These are phyloP conservation scores for Cerastis rubricosa DNA, from an alignment of 2,888 invertebrate genomes.

Conservation along the genomic window DNA sequence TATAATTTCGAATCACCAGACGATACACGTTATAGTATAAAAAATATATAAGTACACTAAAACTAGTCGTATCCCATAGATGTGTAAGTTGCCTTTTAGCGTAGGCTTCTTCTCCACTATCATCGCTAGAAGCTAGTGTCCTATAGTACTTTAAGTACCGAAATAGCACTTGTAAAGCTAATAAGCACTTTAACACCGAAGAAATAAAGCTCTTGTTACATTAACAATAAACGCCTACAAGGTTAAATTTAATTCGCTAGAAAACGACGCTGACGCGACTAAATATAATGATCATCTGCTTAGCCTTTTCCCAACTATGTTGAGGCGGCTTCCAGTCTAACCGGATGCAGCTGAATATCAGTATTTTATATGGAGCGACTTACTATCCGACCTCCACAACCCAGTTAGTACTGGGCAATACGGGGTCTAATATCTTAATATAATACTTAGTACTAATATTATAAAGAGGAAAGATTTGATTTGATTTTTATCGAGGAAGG, in stretches of 20 bases:
- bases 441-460: too few relatives aligned
- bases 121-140: slow-evolving; percentile 63
- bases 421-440: too few relatives aligned
- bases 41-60: slow-evolving; percentile 45
- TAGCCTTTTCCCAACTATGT: neutral
- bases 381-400: neutral
- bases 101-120: slow-evolving; percentile 61
- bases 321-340: neutral
- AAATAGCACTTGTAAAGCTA: slow-evolving; percentile 26
- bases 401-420: neutral
- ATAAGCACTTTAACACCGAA: slow-evolving; percentile 31
- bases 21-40: slow-evolving; percentile 5
- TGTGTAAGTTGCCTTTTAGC: slow-evolving; percentile 62
- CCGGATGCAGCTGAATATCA: neutral
- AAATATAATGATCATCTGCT: neutral
- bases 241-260: neutral
- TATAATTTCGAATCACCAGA: slow-evolving; percentile 28
- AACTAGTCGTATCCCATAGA: slow-evolving; percentile 63
- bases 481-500: too few relatives aligned
- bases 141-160: slow-evolving; percentile 54
- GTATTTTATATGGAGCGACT: neutral
- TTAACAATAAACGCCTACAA: neutral
- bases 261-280: neutral
- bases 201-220: slow-evolving; percentile 20
- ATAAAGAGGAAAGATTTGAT: too few relatives aligned